Evolutionary conservation across 2,888 invertebrate species (phyloP).

Genomic region (Tachina lurida): DNA sequence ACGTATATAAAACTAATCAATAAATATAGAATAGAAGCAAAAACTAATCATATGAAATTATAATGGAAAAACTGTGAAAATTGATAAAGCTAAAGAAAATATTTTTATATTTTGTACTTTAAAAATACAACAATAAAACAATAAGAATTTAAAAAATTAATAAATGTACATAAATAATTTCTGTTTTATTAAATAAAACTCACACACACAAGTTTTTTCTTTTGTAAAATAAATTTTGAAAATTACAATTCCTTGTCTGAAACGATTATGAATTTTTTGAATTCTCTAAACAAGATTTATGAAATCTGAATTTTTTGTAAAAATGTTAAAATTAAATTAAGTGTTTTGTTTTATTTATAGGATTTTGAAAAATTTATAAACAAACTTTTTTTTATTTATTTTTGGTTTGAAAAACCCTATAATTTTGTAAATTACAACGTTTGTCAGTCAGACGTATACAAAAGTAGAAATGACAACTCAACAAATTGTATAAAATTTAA

Average conservation of each 20-base stretch:
- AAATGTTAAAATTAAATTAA: constrained; percentile 6
- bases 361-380: constrained; percentile 1
- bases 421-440: constrained; percentile 76
- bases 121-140: constrained; percentile 20
- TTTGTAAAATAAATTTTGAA: constrained; percentile 44
- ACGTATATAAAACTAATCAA: neutral
- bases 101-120: constrained; percentile 69
- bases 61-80: constrained; percentile 40
- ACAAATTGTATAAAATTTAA: constrained; percentile 74
- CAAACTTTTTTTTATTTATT: neutral
- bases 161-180: constrained; percentile 58
- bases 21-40: constrained; percentile 49
- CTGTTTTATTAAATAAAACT: constrained; percentile 25
- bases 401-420: constrained; percentile 42
- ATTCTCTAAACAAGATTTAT: neutral
- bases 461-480: constrained; percentile 80
- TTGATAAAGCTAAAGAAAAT: constrained; percentile 31
- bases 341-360: constrained; percentile 24
- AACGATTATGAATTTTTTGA: neutral
- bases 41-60: constrained; percentile 27
- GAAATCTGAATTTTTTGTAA: constrained; percentile 16
- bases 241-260: neutral
- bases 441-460: constrained; percentile 74
- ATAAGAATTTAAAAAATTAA: constrained; percentile 55
- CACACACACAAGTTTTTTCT: constrained; percentile 61